Base-by-base conservation (phyloP, 2,113 vertebrate species). In the Puntigrus tetrazona region DNA sequence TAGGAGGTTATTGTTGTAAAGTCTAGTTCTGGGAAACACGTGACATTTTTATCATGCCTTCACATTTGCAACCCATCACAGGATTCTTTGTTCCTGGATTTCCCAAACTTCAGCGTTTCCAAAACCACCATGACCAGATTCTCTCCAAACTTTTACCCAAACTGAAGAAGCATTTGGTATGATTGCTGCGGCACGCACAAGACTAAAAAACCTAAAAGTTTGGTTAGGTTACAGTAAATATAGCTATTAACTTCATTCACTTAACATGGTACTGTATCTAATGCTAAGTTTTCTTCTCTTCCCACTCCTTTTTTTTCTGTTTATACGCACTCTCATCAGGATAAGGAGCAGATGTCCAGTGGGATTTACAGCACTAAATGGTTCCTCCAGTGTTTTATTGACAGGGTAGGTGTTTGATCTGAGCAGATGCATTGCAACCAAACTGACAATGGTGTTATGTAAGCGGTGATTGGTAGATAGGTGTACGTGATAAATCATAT, bases 371-470 rank as follows among this genome's bases (percentile, higher is more conserved):
- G 95, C 29, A 97, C 96, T 31, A 97, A 97, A 86, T 97, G 97
- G 97, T 97, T 98, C 91, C 92, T 97, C 38, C 96, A 97, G 87
- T 98, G 97, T 87, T 98, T 97, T 90, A 96, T 97, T 31, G 96
- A 97, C 92, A 90, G 97, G 93, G 96, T 97, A 90, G 95, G 95
- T 82, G 84, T 81, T 52, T 85, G 27, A 50, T 75, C 73, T 50
- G 25, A 50, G 45, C 73, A 86, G 7, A 29, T 76, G 25, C 10
- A 57, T 77, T 74, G 34, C n/a, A 70, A 38, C 34, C 67, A 38
- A 70, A 74, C 72, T 74, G 72, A 74, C 22, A 74, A 47, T 43
- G 11, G 20, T 7, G 5, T 31, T 81, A 36, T 52, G 27, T n/a
- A 61, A 63, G 34, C 55, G 0, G 7, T 10, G n/a, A 61, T 27